These are phyloP conservation scores for Ataeniobius toweri DNA, from an alignment of 2,797 vertebrate genomes.

Conservation along the genomic window DNA sequence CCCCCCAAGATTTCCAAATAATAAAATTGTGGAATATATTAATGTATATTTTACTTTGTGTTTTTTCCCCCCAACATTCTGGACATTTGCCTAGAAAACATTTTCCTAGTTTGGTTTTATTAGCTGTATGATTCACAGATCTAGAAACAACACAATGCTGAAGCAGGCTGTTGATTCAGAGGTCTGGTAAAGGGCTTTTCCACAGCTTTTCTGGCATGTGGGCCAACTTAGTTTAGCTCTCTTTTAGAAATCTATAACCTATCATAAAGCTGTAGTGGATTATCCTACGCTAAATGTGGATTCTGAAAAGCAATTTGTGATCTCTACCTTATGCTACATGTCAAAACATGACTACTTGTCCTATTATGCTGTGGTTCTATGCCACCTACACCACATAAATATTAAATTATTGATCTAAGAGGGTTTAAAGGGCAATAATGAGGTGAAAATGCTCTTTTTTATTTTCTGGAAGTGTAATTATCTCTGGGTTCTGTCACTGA, in stretches of 20 bases:
- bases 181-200: background rate
- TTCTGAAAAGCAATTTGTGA: background rate
- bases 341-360: background rate
- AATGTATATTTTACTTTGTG: background rate
- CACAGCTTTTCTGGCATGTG: background rate
- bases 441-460: background rate
- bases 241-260: background rate
- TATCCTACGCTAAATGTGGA: background rate
- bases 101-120: background rate
- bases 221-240: background rate
- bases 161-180: background rate
- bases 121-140: background rate
- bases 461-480: background rate
- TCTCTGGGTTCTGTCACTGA: background rate
- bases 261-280: background rate
- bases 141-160: background rate
- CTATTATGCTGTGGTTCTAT: background rate
- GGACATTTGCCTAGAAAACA: background rate
- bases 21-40: background rate
- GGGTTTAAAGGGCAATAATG: background rate
- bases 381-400: background rate
- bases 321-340: background rate
- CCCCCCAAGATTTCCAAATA: background rate
- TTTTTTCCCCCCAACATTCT: background rate
- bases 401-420: background rate